phyloP scores from a whole-genome alignment of 2,797 vertebrate species.

The Nyctalus aviator region DNA sequence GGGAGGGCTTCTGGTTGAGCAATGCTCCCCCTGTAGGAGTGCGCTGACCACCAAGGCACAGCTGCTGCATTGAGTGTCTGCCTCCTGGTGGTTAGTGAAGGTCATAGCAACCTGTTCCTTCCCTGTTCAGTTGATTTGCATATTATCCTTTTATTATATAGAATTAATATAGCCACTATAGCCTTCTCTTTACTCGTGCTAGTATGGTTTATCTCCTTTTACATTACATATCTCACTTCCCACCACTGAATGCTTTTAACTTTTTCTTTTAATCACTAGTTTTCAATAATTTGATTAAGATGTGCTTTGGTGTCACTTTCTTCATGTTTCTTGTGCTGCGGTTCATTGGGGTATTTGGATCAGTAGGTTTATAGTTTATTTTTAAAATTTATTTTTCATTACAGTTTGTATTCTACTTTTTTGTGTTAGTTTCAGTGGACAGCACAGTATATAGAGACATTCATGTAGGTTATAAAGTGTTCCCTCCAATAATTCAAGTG shows the following conservation, averaged over 20 bases:
- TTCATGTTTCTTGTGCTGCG: slow-evolving; percentile 5
- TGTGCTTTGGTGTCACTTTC: not conserved
- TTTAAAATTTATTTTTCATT: not conserved
- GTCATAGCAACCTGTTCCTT: no score
- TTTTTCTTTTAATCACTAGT: slow-evolving; percentile 20
- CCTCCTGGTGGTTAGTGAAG: no score
- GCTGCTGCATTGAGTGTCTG: no score
- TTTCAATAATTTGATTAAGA: slow-evolving; percentile 40
- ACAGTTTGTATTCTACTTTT: not conserved
- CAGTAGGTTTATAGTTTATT: not conserved
- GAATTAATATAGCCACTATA: not conserved
- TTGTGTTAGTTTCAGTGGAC: not conserved
- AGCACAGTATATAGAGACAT: not conserved
- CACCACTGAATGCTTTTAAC: not conserved
- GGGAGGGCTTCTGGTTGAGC: no score
- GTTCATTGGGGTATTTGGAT: slow-evolving; percentile 14
- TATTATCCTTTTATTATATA: no score
- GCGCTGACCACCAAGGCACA: no score
- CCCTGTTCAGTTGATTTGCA: no score
- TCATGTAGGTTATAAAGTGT: not conserved
- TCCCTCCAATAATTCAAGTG: not conserved
- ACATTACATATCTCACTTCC: not conserved
- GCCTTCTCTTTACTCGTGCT: slow-evolving; percentile 22
- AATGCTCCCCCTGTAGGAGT: no score
- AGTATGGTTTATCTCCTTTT: slow-evolving; percentile 6